These are phyloP conservation scores for Conistra vaccinii DNA, from an alignment of 2,888 invertebrate genomes.

Conservation along the genomic window DNA sequence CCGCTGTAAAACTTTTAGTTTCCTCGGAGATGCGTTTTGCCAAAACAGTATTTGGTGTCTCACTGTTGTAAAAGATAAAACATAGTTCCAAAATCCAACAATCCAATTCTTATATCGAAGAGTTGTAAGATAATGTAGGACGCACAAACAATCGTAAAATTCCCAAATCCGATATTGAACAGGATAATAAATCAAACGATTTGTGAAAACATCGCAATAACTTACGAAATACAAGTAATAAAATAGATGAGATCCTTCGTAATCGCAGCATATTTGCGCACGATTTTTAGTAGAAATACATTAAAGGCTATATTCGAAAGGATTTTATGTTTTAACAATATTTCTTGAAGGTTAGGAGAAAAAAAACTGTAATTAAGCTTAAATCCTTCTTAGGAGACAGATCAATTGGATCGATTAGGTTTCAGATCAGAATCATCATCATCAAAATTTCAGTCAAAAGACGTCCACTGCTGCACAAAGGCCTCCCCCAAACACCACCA, in stretches of 20 bases:
- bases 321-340: constrained; percentile 1
- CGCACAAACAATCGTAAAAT: constrained; percentile 21
- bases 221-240: constrained; percentile 20
- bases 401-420: too few relatives aligned
- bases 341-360: constrained; percentile 8
- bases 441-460: too few relatives aligned
- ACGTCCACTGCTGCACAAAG: too few relatives aligned
- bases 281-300: constrained; percentile 9
- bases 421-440: background rate
- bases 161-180: constrained; percentile 24
- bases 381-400: background rate
- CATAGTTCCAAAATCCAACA: background rate
- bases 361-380: background rate
- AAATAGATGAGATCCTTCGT: constrained; percentile 30
- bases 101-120: background rate
- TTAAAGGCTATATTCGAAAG: constrained; percentile 2
- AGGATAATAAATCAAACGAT: constrained; percentile 40
- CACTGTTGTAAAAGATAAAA: background rate
- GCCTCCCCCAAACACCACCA: too few relatives aligned
- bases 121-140: background rate
- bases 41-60: background rate
- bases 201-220: constrained; percentile 10
- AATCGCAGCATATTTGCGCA: constrained; percentile 10
- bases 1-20: background rate
- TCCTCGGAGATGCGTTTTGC: background rate